These are phyloP conservation scores for Pandemis heparana DNA, from an alignment of 2,888 invertebrate genomes.

Conservation along the genomic window DNA sequence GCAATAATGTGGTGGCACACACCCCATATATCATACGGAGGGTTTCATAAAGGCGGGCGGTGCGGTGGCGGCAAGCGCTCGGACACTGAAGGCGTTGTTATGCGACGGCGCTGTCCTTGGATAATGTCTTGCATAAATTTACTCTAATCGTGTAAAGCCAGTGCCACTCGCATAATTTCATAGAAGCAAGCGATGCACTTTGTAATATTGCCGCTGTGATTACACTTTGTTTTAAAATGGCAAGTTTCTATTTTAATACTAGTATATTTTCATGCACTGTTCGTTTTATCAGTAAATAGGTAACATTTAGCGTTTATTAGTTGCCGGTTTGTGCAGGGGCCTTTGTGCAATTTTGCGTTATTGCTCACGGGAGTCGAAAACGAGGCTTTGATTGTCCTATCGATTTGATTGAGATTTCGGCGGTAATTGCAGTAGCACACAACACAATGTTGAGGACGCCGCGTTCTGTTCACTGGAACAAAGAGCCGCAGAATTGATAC, in stretches of 20 bases:
- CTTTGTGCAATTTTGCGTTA: conserved; percentile 64
- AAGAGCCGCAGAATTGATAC: background rate
- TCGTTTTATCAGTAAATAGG: conserved; percentile 53
- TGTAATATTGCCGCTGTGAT: conserved; percentile 46
- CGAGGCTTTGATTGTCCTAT: conserved; percentile 61
- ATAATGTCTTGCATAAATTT: conserved; percentile 85
- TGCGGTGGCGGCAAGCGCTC: conserved; percentile 61
- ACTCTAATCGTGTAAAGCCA: conserved; percentile 79
- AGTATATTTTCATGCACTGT: background rate
- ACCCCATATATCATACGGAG: conserved; percentile 77
- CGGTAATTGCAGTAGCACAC: conserved; percentile 34
- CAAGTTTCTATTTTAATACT: conserved; percentile 15
- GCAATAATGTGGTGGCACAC: conserved; percentile 78
- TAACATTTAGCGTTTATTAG: conserved; percentile 71
- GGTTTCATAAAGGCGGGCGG: conserved; percentile 77
- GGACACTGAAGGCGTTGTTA: conserved; percentile 83
- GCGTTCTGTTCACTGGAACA: conserved; percentile 3
- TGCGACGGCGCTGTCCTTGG: conserved; percentile 79
- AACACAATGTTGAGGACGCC: background rate
- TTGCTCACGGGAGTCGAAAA: conserved; percentile 64
- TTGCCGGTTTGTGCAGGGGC: conserved; percentile 69
- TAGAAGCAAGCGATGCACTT: conserved; percentile 69
- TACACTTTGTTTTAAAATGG: conserved; percentile 42
- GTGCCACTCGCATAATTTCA: conserved; percentile 77
- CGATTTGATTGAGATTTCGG: conserved; percentile 55